phyloP scores from a whole-genome alignment of 2,888 invertebrate genomes.

The Caenorhabditis auriculariae region DNA sequence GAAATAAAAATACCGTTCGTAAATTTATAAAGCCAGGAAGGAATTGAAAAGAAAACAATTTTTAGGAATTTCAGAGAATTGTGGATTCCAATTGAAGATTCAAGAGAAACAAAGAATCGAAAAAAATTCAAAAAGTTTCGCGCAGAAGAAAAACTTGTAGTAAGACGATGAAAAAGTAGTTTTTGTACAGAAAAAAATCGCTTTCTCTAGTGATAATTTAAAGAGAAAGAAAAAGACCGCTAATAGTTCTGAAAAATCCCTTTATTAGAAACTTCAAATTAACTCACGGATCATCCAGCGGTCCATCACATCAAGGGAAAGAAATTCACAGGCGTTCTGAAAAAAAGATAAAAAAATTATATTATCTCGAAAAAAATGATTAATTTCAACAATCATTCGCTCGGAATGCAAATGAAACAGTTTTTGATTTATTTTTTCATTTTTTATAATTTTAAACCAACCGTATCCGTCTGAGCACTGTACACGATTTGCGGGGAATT shows the following conservation, averaged over 20 bases:
- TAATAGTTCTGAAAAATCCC: not conserved
- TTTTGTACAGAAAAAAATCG: not conserved
- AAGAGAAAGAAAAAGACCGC: not conserved
- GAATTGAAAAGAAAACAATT: no score
- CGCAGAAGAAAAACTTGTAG: no score
- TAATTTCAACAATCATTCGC: not conserved
- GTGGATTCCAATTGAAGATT: no score
- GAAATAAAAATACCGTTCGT: no score
- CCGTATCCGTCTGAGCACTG: conserved; percentile 87
- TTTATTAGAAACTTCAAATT: not conserved
- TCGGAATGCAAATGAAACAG: no score
- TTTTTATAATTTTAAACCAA: conserved; percentile 39
- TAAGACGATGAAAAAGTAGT: no score
- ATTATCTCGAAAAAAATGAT: not conserved
- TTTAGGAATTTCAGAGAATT: no score
- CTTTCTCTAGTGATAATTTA: not conserved
- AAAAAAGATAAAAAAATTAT: conserved; percentile 24
- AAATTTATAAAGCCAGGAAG: no score
- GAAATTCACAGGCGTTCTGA: conserved; percentile 90
- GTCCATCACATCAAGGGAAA: conserved; percentile 91
- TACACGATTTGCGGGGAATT: conserved; percentile 91
- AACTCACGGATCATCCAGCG: conserved; percentile 85
- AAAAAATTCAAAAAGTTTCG: no score
- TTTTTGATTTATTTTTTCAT: no score
- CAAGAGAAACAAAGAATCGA: no score